Percentiles rank a stretch among this genome's conserved stretches.
phyloP scores from a whole-genome alignment of 2,888 invertebrate genomes.

The Ennomos fuscantarius region DNA sequence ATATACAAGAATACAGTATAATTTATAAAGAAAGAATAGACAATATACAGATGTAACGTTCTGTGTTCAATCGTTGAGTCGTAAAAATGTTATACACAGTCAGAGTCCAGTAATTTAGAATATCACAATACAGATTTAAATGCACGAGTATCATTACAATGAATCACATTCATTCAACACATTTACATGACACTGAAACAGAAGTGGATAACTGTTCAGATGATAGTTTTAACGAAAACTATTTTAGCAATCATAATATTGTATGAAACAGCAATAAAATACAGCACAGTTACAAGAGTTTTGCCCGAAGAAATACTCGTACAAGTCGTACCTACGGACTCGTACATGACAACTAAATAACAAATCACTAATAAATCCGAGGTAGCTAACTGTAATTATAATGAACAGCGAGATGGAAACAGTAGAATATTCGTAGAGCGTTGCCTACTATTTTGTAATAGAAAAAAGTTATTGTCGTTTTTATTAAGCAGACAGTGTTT shows the following conservation, averaged over 20 bases:
- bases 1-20: too few relatives aligned
- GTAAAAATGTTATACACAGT: too few relatives aligned
- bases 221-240: conserved; percentile 17
- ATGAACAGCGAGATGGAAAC: conserved; percentile 13
- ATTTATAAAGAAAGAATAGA: too few relatives aligned
- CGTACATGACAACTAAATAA: conserved; percentile 25
- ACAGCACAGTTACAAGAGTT: conserved; percentile 22
- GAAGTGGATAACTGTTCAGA: conserved; percentile 11
- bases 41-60: too few relatives aligned
- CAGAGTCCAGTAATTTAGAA: too few relatives aligned
- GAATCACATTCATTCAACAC: too few relatives aligned
- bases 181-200: conserved; percentile 1
- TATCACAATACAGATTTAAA: too few relatives aligned
- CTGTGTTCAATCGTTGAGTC: too few relatives aligned
- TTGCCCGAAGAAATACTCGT: conserved; percentile 14
- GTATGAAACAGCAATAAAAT: conserved; percentile 23
- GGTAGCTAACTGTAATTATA: conserved; percentile 27
- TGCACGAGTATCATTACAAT: too few relatives aligned
- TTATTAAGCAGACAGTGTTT: too few relatives aligned
- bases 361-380: conserved; percentile 19
- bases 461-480: neutral
- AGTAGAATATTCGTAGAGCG: conserved; percentile 4
- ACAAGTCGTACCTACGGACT: neutral
- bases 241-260: conserved; percentile 22
- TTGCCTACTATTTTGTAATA: neutral